Conservation (phyloP, 2,797 vertebrate genomes). For the Notolepis coatsorum region DNA sequence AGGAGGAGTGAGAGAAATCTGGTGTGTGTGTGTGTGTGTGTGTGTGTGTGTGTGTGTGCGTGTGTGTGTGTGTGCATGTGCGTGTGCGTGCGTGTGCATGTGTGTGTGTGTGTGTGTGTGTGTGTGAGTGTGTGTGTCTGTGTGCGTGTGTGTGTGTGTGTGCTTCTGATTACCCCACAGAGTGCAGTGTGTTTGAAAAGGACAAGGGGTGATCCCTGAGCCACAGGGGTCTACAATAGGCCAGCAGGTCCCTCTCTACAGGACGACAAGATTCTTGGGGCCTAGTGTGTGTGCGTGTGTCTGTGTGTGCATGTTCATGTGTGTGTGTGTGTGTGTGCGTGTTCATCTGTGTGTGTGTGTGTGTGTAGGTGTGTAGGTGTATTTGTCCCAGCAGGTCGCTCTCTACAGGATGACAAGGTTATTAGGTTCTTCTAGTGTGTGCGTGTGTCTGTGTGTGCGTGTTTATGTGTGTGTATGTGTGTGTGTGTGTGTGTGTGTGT, state of each 20-base stretch:
- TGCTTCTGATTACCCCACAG: slow-evolving; percentile 46
- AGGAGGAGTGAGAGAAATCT: too few species aligned
- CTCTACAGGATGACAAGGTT: not conserved
- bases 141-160: slow-evolving; percentile 22
- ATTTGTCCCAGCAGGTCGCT: too few species aligned
- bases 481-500: not conserved
- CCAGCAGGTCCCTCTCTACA: slow-evolving; percentile 71
- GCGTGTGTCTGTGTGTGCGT: not conserved
- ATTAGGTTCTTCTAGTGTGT: not conserved
- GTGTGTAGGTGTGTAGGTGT: too few species aligned
- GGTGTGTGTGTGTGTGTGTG: too few species aligned
- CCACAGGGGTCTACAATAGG: slow-evolving; percentile 67
- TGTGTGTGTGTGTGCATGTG: slow-evolving; percentile 27
- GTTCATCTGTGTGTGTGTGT: too few species aligned
- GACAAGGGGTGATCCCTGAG: slow-evolving; percentile 69
- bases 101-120: slow-evolving; percentile 17
- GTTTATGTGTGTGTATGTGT: not conserved
- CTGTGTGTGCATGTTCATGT: not conserved
- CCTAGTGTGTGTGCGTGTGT: slow-evolving; percentile 13
- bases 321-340: slow-evolving; percentile 32
- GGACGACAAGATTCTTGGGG: slow-evolving; percentile 64
- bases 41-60: slow-evolving; percentile 24
- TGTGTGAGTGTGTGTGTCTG: slow-evolving; percentile 5
- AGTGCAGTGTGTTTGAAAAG: slow-evolving; percentile 47
- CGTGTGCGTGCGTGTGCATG: not conserved